phyloP scores from a whole-genome alignment of 2,888 invertebrate genomes.

The Trypoxylon attenuatum region DNA sequence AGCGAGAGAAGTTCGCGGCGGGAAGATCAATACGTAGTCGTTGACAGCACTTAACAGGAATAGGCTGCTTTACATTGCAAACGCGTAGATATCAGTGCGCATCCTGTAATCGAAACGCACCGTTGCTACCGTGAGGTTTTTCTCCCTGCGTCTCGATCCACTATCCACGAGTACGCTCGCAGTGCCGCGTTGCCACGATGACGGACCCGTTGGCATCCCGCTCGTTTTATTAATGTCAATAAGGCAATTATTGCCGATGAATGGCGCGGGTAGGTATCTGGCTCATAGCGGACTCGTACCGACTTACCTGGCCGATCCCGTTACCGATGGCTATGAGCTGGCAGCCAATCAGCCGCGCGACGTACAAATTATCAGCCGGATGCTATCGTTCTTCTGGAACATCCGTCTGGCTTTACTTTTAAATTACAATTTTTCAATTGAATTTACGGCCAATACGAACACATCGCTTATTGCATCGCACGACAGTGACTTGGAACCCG shows the following conservation, averaged over 20 bases:
- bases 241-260: constrained; percentile 68
- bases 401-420: too few relatives aligned
- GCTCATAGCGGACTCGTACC: constrained; percentile 57
- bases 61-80: too few relatives aligned
- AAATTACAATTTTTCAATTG: too few relatives aligned
- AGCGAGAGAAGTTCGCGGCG: too few relatives aligned
- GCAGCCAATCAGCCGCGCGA: constrained; percentile 38
- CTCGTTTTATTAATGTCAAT: constrained; percentile 72
- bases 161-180: constrained; percentile 1
- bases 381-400: neutral
- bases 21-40: too few relatives aligned
- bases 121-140: constrained; percentile 1
- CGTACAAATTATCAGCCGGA: constrained; percentile 17
- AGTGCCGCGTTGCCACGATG: constrained; percentile 43
- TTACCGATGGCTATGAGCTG: constrained; percentile 57
- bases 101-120: neutral
- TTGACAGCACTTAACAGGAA: too few relatives aligned
- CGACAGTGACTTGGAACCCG: too few relatives aligned
- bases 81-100: too few relatives aligned
- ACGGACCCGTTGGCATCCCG: constrained; percentile 56
- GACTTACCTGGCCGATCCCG: constrained; percentile 56
- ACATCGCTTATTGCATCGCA: too few relatives aligned
- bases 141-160: neutral
- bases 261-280: constrained; percentile 63
- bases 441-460: too few relatives aligned